Evolutionary conservation across 2,113 vertebrate species (phyloP), one percentile per base, ranked within the genome.

Genomic region (Gasterosteus nipponicus): DNA sequence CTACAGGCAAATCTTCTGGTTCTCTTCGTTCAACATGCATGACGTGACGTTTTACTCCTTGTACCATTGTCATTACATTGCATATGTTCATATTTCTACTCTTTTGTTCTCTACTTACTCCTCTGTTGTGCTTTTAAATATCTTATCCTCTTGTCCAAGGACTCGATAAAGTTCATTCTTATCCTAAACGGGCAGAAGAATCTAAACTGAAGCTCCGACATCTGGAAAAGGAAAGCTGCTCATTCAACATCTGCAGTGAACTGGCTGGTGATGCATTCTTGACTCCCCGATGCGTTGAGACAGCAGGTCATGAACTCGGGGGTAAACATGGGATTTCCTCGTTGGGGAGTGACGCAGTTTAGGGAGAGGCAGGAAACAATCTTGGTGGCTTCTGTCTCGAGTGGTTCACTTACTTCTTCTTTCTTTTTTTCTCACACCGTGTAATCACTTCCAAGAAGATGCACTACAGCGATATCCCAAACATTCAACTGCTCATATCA

Each of bases 261-360:
- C 15, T 2, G 41, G 70, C 77, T 14, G 33, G 31, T 71, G 65
- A 59, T 29, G 57, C 63, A 54, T 76, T 87, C 10, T 66, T 69
- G 78, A 82, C n/a, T 33, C 73, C 9, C 22, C 65, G 77, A 62
- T 78, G 69, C 81, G 33, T 65, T 69, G 54, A 87, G 56, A 77
- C 75, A 70, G 69, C 69, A 39, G 60, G 53, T 65, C 64, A 44
- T n/a, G n/a, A n/a, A n/a, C n/a, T n/a, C n/a, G n/a, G 0, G 59
- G 38, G 82, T 81, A 89, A 89, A 91, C 74, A 79, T 76, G 89
- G 88, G 89, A 74, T 89, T 89, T 89, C 89, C 89, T 89, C 54
- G 29, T 79, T 74, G 69, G 62, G 53, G 35, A 58, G 74, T 89
- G 82, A 90, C 80, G 75, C 85, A 89, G 69, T 76, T 76, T 54